Base-by-base conservation (phyloP, 2,888 invertebrate genomes). In the Scotopteryx bipunctaria region DNA sequence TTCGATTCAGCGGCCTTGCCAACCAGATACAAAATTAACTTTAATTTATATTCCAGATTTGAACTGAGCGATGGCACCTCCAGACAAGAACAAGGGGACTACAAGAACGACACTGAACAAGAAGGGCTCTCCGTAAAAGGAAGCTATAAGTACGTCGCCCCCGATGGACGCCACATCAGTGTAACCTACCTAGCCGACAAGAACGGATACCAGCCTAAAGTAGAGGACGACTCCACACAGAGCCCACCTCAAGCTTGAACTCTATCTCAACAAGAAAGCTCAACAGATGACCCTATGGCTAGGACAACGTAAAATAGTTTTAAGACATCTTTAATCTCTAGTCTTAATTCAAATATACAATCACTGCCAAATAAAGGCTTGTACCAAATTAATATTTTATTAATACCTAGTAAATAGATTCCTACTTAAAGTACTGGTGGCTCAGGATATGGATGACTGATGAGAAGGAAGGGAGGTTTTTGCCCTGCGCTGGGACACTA, bases 21-120 rank as follows among this genome's bases (percentile, higher is more conserved):
- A n/a, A n/a, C n/a, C n/a, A n/a, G n/a, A n/a, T n/a, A n/a, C n/a
- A n/a, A n/a, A n/a, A n/a, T n/a, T n/a, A n/a, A n/a, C n/a, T n/a
- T n/a, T n/a, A n/a, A n/a, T n/a, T n/a, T n/a, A n/a, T n/a, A 21
- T 64, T 67, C 50, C 76, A 92, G 94, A 29, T 94, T 91, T 53
- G 94, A 94, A 69, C 92, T 94, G 2, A 94, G 94, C 66, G 94
- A 94, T 64, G 94, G 94, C 14, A 93, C 93, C 13, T 88, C 91
- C 4, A 88, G 92, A 50, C 91, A 92, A 65, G 94, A 94, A 78
- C 91, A 93, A 61, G 94, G 93, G 0, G 91, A 91, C 43, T 85
- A 94, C 65, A 94, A 94, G 76, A 91, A 92, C 36, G 94, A 92
- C 51, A 90, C 89, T 0, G 94, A 94, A 5, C 93, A 94, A 55